Evolutionary conservation across 2,888 invertebrate genomes (phyloP), one percentile per base, ranked within the genome.

Genomic region (Drosophila greeni): DNA sequence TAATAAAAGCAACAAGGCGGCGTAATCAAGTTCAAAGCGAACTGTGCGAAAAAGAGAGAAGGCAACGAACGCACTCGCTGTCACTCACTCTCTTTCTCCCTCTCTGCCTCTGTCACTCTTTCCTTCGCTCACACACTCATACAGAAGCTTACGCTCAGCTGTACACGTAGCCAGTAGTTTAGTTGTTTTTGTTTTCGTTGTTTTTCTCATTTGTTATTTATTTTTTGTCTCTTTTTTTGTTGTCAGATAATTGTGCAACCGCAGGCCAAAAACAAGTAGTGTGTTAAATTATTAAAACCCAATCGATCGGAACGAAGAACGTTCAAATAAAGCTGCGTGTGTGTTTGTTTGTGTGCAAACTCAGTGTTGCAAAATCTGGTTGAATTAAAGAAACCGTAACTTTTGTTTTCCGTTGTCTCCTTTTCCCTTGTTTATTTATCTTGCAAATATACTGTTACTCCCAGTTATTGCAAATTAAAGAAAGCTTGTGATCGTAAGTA

Each of bases 1-100:
- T 26, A 65, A 45, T 40, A 65, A 48, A 47, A 47, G 45, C n/a
- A 34, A 47, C 40, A 64, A 42, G 29, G 31, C 40, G 26, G 36
- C 54, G 54, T 66, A 74, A 72, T 75, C 79, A 77, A 77, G 77
- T 79, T 77, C 77, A 77, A 77, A 79, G 75, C 68, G 72, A 66
- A 76, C 70, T 69, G 67, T 54, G 69, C 57, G 56, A 60, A 69
- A 62, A 70, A 58, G 60, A 67, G 64, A 60, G 64, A 69, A 73
- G 43, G 20, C 37, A 54, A 56, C 55, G 23, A 54, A 56, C 55
- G 23, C 65, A 58, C 57, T 42, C 42, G 26, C 42, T 24, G 42
- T 42, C 42, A 42, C 42, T 42, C 42, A 52, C 43, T 20, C 33
- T 56, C 42, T 51, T 24, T 20, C 56, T 62, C 34, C 26, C 29